Evolutionary conservation across 2,888 invertebrate species (phyloP), one percentile per base, ranked within the genome.

Genomic region (Drosophila peninsularis): DNA sequence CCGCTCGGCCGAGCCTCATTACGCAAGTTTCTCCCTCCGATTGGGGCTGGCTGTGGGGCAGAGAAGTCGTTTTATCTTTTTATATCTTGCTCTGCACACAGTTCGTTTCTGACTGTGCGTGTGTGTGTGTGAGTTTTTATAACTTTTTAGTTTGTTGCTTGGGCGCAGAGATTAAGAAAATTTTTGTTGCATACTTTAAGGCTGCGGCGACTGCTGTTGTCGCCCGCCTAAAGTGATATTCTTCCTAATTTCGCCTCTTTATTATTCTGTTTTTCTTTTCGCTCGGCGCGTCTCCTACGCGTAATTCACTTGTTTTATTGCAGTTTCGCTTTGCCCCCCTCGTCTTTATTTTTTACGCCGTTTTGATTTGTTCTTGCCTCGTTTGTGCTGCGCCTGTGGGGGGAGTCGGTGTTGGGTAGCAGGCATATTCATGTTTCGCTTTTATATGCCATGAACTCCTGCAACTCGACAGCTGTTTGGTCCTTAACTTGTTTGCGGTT

Each of bases 251-350:
- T 84, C 80, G n/a, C 45, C 56, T 62, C 63, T 84, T 83, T 84
- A 81, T 84, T 87, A 83, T 88, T 80, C 78, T 84, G 74, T 79
- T 83, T 81, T 82, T 70, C 70, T 75, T 73, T 65, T 64, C 42
- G 53, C 39, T 36, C n/a, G 47, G 56, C 63, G 69, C 71, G 61
- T 70, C 67, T 71, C 64, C 57, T 73, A 63, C 62, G 44, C 80
- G 88, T 76, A 84, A 78, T 80, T 89, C 68, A 60, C 70, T 64
- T 88, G 75, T 89, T 86, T 85, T 89, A 89, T 89, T 87, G 89
- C 88, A 89, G 63, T 83, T 88, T 55, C 27, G 30, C 34, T 17
- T 30, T 21, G 9, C 49, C 34, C 49, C 9, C 14, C 13, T 36
- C 17, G 17, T 44, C 41, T 39, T 10, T 10, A 13, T 7, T 34